Conservation (phyloP, 2,113 vertebrate genomes). For the Monopterus albus region DNA sequence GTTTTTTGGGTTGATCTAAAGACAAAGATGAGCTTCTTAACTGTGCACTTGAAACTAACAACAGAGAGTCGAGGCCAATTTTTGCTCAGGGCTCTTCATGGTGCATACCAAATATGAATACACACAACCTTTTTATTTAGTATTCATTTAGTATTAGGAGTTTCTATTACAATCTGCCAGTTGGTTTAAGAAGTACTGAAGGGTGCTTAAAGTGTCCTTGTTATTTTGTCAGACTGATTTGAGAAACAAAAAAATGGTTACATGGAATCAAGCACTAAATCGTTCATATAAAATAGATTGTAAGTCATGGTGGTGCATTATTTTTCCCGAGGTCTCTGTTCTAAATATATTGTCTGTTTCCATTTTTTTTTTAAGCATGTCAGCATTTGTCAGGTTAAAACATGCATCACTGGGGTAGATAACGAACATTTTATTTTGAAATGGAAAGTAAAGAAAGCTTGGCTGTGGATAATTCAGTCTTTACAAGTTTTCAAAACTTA, state of each 20-base stretch:
- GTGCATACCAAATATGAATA: neutral
- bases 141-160: too few relatives aligned
- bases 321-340: too few relatives aligned
- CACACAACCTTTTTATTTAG: neutral
- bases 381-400: slow-evolving; percentile 2
- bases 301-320: too few relatives aligned
- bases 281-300: too few relatives aligned
- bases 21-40: slow-evolving; percentile 31
- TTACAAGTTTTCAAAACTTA: neutral
- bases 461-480: neutral
- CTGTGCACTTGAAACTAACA: slow-evolving; percentile 17
- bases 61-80: slow-evolving; percentile 4
- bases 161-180: too few relatives aligned
- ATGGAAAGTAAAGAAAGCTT: slow-evolving; percentile 51
- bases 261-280: neutral
- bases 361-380: slow-evolving; percentile 3
- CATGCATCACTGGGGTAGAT: neutral
- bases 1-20: slow-evolving; percentile 5
- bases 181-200: too few relatives aligned
- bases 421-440: slow-evolving; percentile 41
- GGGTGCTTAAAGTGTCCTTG: slow-evolving; percentile 4
- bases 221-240: slow-evolving; percentile 8
- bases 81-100: neutral
- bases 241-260: neutral
- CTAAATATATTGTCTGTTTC: neutral